A percentile compares a stretch with the other conserved stretches of the same genome.
phyloP scores from a whole-genome alignment of 1,140 invertebrate species.

The Gryllus bimaculatus region DNA sequence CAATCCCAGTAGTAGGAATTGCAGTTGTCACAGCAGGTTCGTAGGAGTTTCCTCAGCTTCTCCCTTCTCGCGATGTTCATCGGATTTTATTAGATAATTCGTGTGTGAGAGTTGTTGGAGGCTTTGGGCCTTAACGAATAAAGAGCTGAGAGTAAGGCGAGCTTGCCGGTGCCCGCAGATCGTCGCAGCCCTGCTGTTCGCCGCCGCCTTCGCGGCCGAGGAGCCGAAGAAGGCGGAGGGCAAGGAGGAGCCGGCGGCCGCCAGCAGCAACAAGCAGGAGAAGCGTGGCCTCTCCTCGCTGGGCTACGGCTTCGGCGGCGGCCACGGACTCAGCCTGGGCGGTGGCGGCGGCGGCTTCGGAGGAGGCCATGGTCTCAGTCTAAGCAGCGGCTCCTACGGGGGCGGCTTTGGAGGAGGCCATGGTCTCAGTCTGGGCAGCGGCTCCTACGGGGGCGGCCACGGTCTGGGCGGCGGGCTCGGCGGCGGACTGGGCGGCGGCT shows the following conservation, averaged over 20 bases:
- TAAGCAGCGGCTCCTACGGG: slow-evolving; percentile 8
- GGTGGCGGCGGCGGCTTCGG: slow-evolving; percentile 13
- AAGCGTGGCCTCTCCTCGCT: slow-evolving; percentile 17
- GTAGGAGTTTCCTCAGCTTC: no score
- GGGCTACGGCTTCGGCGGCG: slow-evolving; percentile 22
- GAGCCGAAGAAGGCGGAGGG: background rate
- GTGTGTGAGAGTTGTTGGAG: no score
- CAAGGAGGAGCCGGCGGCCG: background rate
- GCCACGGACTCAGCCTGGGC: slow-evolving; percentile 17
- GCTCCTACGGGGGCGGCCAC: slow-evolving; percentile 7
- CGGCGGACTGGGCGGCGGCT: slow-evolving; percentile 1
- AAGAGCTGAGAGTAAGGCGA: no score
- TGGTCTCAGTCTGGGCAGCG: slow-evolving; percentile 16
- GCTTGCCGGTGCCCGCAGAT: background rate
- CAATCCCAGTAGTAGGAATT: no score
- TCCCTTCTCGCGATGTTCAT: no score
- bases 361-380: background rate
- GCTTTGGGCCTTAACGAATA: no score
- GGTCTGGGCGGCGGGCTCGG: background rate
- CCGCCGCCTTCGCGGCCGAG: background rate
- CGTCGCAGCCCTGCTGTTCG: slow-evolving; percentile 2
- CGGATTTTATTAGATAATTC: no score
- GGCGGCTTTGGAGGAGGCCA: slow-evolving; percentile 12
- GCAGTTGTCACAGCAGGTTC: no score
- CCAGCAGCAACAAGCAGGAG: slow-evolving; percentile 7